A percentile compares a stretch with the other conserved stretches of the same genome.
Evolutionary conservation across 2,888 invertebrate species (phyloP).

Genomic region (Eristalinus aeneus): DNA sequence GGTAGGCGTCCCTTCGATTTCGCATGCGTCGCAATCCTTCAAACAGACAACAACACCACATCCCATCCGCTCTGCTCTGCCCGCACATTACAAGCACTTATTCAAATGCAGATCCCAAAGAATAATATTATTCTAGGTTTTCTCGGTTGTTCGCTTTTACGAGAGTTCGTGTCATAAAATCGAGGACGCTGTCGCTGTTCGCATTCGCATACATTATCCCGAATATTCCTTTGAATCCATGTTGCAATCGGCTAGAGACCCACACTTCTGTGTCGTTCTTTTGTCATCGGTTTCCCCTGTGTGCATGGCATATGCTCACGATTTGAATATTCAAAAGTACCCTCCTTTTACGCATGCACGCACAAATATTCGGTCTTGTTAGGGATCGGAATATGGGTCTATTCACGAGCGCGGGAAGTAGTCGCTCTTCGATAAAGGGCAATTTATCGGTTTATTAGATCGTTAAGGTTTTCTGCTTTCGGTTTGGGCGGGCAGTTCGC

Average conservation of each 20-base stretch:
- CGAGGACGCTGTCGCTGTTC: constrained; percentile 3
- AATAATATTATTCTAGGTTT: constrained; percentile 27
- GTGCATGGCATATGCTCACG: not conserved
- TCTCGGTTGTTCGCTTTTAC: not conserved
- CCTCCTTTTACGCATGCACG: not conserved
- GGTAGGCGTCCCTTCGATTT: not conserved
- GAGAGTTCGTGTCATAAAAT: constrained; percentile 1
- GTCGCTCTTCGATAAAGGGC: not conserved
- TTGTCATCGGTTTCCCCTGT: not conserved
- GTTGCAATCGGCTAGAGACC: constrained; percentile 1
- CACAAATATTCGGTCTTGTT: not conserved
- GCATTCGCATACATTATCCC: constrained; percentile 4
- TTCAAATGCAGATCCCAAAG: constrained; percentile 11
- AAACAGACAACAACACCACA: not conserved
- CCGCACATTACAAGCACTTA: constrained; percentile 4
- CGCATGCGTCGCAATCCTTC: not conserved
- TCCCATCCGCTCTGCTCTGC: not conserved
- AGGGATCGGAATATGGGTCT: not conserved
- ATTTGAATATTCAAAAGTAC: no score
- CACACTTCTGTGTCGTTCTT: not conserved
- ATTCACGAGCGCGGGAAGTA: not conserved
- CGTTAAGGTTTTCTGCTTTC: not conserved
- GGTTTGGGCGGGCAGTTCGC: not conserved
- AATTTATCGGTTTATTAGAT: not conserved
- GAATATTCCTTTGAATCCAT: constrained; percentile 4